These are phyloP conservation scores for Patiria miniata DNA, from an alignment of 35 echinoderm and acorn worm species.

Conservation along the genomic window DNA sequence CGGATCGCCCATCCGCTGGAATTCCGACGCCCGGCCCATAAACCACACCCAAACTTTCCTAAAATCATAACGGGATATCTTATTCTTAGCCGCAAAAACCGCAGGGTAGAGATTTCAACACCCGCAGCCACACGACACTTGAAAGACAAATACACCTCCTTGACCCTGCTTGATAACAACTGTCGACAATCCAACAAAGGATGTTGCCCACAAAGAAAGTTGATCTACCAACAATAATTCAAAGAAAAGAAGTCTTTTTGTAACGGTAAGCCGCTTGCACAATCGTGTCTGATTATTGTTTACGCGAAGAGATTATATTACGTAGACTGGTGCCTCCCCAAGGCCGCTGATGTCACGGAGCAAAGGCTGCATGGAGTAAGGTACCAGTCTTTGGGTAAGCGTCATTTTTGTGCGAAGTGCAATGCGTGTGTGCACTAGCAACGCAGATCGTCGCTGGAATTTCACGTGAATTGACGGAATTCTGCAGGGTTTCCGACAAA, in stretches of 20 bases:
- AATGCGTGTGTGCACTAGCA: neutral
- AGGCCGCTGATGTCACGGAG: neutral
- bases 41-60: too few relatives aligned
- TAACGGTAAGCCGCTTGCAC: neutral
- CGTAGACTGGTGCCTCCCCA: neutral
- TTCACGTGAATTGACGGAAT: too few relatives aligned
- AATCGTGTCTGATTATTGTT: neutral
- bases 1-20: too few relatives aligned
- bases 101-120: neutral
- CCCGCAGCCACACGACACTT: conserved; percentile 25
- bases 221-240: neutral
- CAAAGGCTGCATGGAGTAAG: neutral
- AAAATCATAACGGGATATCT: too few relatives aligned
- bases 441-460: too few relatives aligned
- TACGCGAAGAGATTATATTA: conserved; percentile 10
- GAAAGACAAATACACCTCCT: neutral
- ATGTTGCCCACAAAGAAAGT: neutral
- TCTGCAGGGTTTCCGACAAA: too few relatives aligned
- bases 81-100: neutral
- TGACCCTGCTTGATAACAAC: neutral
- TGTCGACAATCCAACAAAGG: neutral
- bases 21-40: too few relatives aligned
- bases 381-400: neutral
- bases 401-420: neutral
- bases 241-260: neutral